Evolutionary conservation across 1,140 invertebrate species (phyloP).

Genomic region (Cryptotermes secundus): DNA sequence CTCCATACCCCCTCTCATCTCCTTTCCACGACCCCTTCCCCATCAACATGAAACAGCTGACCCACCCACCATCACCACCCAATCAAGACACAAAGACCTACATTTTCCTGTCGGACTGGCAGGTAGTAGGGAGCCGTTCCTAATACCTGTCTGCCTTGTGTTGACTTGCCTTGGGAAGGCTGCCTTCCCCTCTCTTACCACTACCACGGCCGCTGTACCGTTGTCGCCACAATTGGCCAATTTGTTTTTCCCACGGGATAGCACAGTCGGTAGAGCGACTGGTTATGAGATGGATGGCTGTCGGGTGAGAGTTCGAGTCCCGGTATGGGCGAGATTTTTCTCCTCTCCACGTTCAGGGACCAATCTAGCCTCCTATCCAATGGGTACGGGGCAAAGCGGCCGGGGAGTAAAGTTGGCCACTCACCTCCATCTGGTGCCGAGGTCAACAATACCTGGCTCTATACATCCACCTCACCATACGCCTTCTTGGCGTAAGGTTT

Average conservation of each 20-base stretch:
- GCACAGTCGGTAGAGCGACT: too few species aligned
- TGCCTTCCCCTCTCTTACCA: not conserved
- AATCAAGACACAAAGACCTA: constrained; percentile 16
- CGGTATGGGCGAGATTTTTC: too few species aligned
- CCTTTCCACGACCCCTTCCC: not conserved
- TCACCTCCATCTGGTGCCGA: too few species aligned
- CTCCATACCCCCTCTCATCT: not conserved
- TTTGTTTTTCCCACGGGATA: constrained; percentile 7
- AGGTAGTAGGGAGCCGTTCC: not conserved
- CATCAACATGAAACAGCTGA: not conserved
- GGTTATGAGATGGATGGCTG: too few species aligned
- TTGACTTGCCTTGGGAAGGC: not conserved
- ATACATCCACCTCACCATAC: too few species aligned
- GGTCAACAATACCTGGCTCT: too few species aligned
- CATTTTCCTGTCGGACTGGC: not conserved
- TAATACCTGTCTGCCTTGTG: constrained; percentile 10
- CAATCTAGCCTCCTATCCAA: too few species aligned
- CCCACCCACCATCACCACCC: constrained; percentile 11
- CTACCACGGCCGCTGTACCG: not conserved
- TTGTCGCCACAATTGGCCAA: constrained; percentile 12
- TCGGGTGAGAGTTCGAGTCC: too few species aligned
- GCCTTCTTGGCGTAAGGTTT: too few species aligned
- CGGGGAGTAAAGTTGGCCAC: too few species aligned
- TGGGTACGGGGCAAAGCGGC: too few species aligned
- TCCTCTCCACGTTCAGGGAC: too few species aligned